A percentile compares a stretch with the other conserved stretches of the same genome.
Evolutionary conservation across 2,113 vertebrate genomes (phyloP).

Genomic region (Micronycteris hirsuta): DNA sequence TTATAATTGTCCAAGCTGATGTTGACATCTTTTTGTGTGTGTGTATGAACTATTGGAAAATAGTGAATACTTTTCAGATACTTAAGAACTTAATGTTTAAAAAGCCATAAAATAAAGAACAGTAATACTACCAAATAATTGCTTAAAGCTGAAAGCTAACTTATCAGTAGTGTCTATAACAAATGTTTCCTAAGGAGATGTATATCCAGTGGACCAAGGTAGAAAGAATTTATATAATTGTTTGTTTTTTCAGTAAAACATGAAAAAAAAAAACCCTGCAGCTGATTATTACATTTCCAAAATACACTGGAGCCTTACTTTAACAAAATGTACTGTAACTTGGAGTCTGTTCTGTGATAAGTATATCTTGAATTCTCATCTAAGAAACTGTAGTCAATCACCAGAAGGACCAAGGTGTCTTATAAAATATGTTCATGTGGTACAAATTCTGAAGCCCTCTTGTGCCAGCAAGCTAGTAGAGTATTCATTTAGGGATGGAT

Average conservation of each 20-base stretch:
- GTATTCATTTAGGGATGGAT: background rate
- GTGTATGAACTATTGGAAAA: constrained; percentile 20
- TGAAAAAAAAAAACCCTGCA: constrained; percentile 5
- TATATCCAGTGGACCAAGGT: constrained; percentile 10
- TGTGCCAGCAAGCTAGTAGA: background rate
- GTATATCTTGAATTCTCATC: constrained; percentile 33
- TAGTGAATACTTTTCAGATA: constrained; percentile 37
- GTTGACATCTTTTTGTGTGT: background rate
- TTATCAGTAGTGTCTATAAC: constrained; percentile 12
- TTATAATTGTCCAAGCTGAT: constrained; percentile 31
- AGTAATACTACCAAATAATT: constrained; percentile 38
- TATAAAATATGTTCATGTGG: background rate
- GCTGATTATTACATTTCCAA: constrained; percentile 19
- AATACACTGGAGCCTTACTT: constrained; percentile 35
- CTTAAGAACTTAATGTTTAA: constrained; percentile 44
- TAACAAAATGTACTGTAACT: constrained; percentile 22
- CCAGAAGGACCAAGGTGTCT: constrained; percentile 30
- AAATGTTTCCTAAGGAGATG: constrained; percentile 26
- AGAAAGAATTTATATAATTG: background rate
- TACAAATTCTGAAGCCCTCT: constrained; percentile 6
- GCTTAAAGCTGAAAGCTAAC: constrained; percentile 37
- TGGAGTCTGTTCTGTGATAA: constrained; percentile 20
- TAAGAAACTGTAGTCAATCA: background rate
- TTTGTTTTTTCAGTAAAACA: constrained; percentile 38
- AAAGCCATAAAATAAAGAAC: constrained; percentile 54